A percentile compares a stretch with the other conserved stretches of the same genome.
phyloP scores from a whole-genome alignment of 2,888 invertebrate species.

The Acanthosepion lycidas region DNA sequence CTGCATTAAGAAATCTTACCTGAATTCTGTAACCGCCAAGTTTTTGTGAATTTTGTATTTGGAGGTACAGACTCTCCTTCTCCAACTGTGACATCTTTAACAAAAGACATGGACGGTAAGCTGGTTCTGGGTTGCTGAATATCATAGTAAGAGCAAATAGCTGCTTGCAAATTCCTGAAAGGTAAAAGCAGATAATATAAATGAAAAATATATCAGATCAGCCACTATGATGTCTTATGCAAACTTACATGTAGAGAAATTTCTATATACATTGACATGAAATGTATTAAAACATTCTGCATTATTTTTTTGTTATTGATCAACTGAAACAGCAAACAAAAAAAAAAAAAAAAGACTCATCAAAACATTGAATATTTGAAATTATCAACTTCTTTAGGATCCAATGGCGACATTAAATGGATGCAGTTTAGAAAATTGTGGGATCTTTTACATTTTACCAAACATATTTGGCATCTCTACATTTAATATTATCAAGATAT shows the following conservation, averaged over 20 bases:
- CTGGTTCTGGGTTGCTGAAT: constrained; percentile 79
- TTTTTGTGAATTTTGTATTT: constrained; percentile 86
- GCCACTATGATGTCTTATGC: background rate
- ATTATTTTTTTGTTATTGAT: background rate
- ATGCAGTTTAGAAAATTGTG: too few relatives aligned
- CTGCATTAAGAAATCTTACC: constrained; percentile 76
- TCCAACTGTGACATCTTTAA: constrained; percentile 84
- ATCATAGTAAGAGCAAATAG: constrained; percentile 96
- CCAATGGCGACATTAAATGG: too few relatives aligned
- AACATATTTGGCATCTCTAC: too few relatives aligned
- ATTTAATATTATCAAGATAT: too few relatives aligned
- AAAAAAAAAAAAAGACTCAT: background rate
- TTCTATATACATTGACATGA: background rate
- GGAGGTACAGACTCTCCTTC: constrained; percentile 86
- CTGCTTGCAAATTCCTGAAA: constrained; percentile 94
- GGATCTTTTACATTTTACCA: too few relatives aligned
- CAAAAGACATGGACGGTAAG: constrained; percentile 81
- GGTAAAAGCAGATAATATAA: background rate
- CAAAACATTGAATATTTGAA: too few relatives aligned
- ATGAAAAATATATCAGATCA: background rate
- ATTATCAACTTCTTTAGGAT: too few relatives aligned
- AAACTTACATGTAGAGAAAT: background rate
- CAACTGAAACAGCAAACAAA: background rate
- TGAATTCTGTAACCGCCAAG: constrained; percentile 90
- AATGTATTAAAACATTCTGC: background rate